phyloP scores from a whole-genome alignment of 2,113 vertebrate genomes.

The Herpailurus yagouaroundi region DNA sequence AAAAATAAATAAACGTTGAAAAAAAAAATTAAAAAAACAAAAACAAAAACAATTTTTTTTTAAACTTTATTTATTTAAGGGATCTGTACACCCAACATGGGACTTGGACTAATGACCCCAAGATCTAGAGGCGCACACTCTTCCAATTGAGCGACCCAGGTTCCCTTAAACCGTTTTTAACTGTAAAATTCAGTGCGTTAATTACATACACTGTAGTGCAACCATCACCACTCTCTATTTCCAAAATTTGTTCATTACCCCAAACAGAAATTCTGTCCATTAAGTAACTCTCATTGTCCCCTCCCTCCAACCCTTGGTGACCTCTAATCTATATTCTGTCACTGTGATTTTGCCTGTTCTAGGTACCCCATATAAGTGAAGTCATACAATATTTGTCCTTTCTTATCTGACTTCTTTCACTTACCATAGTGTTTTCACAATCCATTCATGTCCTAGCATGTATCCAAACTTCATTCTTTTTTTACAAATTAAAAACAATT shows the following conservation, averaged over 20 bases:
- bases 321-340: slow-evolving; percentile 15
- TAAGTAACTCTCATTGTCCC: neutral
- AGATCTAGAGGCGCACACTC: neutral
- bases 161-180: neutral
- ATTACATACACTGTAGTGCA: neutral
- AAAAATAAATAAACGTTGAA: too few species aligned
- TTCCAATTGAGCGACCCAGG: neutral
- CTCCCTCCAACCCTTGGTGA: neutral
- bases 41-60: too few species aligned
- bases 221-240: neutral
- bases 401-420: neutral
- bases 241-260: neutral
- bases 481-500: neutral
- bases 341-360: neutral
- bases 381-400: neutral
- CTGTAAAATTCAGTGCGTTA: neutral
- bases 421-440: slow-evolving; percentile 7
- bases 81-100: neutral
- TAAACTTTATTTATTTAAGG: neutral
- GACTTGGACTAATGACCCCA: neutral
- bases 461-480: slow-evolving; percentile 17
- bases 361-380: neutral
- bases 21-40: too few species aligned
- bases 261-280: slow-evolving; percentile 21
- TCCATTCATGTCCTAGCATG: neutral